phyloP scores from a whole-genome alignment of 2,113 vertebrate species.

The Smithornis capensis region DNA sequence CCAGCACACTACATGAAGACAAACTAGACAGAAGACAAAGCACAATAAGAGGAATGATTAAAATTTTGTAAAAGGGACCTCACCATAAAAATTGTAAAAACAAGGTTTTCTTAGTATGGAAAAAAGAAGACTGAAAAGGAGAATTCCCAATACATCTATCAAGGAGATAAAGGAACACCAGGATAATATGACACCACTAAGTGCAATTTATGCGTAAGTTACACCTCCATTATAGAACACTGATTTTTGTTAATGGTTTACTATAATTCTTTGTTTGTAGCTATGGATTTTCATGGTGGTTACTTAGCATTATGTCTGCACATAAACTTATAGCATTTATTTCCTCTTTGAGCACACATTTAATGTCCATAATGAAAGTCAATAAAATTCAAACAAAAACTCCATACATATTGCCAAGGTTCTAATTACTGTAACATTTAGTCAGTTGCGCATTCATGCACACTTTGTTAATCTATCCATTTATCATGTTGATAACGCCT shows the following conservation, averaged over 20 bases:
- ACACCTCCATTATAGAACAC: not conserved
- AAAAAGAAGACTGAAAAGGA: not conserved
- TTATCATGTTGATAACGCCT: not conserved
- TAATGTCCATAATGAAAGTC: conserved; percentile 21
- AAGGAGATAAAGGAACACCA: not conserved
- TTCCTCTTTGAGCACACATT: not conserved
- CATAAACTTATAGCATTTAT: conserved; percentile 2
- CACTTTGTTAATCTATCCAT: not conserved
- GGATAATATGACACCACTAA: not conserved
- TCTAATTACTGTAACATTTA: conserved; percentile 18
- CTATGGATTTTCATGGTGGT: not conserved
- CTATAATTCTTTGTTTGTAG: conserved; percentile 24
- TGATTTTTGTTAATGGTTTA: not conserved
- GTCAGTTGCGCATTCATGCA: not conserved
- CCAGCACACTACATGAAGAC: not conserved
- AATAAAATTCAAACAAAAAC: conserved; percentile 47
- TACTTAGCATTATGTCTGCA: conserved; percentile 6
- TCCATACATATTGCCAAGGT: not conserved
- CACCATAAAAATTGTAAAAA: not conserved
- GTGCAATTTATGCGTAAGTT: not conserved
- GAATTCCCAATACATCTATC: not conserved
- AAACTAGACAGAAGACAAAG: not conserved
- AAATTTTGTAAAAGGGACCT: not conserved
- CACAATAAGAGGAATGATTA: not conserved
- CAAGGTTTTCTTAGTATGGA: not conserved